Base-by-base conservation (phyloP, 2,888 invertebrate genomes). In the Diarsia mendica region DNA sequence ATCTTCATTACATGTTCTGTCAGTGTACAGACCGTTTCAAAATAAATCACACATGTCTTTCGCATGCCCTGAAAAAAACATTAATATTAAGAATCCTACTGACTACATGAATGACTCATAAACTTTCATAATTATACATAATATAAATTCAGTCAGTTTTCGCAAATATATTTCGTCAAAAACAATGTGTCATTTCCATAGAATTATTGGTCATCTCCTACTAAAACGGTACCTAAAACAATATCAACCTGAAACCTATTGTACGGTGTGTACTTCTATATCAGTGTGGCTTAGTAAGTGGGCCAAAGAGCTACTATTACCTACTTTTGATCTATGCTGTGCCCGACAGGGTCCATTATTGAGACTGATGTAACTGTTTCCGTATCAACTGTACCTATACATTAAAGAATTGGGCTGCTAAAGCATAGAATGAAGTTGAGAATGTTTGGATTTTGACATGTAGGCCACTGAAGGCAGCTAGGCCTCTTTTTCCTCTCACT, bases 71-170 rank as follows among this genome's bases (percentile, higher is more conserved):
- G 76, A 28, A 72, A 61, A 51, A 74, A 76, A 73, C 63, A 23
- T 72, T 75, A 49, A 79, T 60, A 72, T 72, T 67, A 73, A 75
- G 28, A 73, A 18, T 48, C n/a, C 63, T n/a, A 63, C 44, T 76
- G 44, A 67, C 48, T 18, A 46, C 20, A 67, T 82, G 79, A 79
- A 67, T 85, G 83, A 79, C 66, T 79, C 84, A 85, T 51, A 11
- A 13, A 64, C 33, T 46, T 70, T 33, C 53, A 67, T 77, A n/a
- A n/a, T n/a, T n/a, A 84, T 28, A 28, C 28, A 2, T 28, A 28
- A 2, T 28, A 28, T 28, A 58, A 71, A 71, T 33, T 23, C 28
- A 44, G 84, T 74, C 75, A 75, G 60, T 58, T 71, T 71, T 55
- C 28, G 23, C 46, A 53, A 70, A 70, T 13, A 39, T 23, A 53